These are phyloP conservation scores for mouse (Mus musculus) DNA, from an alignment of 2,113 vertebrate species.

Conservation along the genomic window DNA sequence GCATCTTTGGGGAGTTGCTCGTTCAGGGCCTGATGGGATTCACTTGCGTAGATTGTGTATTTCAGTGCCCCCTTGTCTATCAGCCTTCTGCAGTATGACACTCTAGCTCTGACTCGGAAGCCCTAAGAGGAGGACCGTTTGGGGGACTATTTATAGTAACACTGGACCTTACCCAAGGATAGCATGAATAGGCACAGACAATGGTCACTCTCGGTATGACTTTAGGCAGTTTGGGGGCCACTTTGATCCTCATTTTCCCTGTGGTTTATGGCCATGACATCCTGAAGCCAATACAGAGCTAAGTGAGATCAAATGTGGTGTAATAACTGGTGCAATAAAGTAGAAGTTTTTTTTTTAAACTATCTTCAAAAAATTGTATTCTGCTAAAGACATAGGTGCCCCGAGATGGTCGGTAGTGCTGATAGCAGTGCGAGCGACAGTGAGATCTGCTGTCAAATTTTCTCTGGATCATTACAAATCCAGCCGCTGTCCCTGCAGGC, in stretches of 20 bases:
- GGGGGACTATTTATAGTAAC: neutral
- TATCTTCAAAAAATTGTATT: neutral
- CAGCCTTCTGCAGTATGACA: conserved; percentile 25
- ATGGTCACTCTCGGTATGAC: neutral
- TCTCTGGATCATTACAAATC: conserved; percentile 61
- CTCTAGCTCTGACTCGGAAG: neutral
- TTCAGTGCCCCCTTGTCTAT: conserved; percentile 15
- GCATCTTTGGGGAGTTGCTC: conserved; percentile 24
- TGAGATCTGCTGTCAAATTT: conserved; percentile 66
- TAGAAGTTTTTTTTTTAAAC: neutral
- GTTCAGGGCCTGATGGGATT: conserved; percentile 8
- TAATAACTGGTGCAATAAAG: neutral
- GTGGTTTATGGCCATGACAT: neutral
- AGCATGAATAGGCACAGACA: neutral
- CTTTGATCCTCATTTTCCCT: conserved; percentile 5
- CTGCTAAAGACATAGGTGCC: neutral
- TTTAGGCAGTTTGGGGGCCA: neutral
- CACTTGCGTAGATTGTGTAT: neutral
- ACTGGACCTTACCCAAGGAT: neutral
- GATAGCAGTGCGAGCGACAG: neutral
- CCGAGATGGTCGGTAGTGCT: conserved; percentile 12
- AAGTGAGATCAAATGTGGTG: neutral
- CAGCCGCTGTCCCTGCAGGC: conserved; percentile 21
- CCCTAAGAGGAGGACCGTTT: neutral
- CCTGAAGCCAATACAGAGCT: neutral